These are phyloP conservation scores for Pasiphila rectangulata DNA, from an alignment of 2,888 invertebrate genomes.

Conservation along the genomic window DNA sequence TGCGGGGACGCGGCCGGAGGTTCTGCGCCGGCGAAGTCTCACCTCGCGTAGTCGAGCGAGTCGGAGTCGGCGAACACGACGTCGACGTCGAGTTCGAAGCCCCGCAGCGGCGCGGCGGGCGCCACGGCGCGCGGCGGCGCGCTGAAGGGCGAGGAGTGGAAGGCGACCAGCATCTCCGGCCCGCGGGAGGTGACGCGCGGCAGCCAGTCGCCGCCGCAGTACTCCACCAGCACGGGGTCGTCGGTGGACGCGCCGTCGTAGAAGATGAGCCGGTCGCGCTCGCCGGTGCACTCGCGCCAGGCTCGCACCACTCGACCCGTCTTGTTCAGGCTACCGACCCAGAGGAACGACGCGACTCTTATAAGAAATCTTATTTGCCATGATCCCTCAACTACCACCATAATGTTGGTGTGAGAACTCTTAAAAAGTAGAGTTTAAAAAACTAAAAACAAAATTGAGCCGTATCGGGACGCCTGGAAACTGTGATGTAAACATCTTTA, in stretches of 20 bases:
- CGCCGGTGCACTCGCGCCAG: conserved; percentile 91
- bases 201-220: conserved; percentile 93
- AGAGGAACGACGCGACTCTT: not conserved
- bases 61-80: conserved; percentile 94
- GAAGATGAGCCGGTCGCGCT: conserved; percentile 91
- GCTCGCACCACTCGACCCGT: conserved; percentile 87
- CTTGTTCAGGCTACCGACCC: conserved; percentile 80
- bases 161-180: conserved; percentile 92
- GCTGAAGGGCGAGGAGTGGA: conserved; percentile 91
- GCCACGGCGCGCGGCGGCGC: conserved; percentile 84
- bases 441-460: too few relatives aligned
- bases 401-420: too few relatives aligned
- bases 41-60: conserved; percentile 89
- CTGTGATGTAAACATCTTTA: too few relatives aligned
- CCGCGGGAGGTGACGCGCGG: conserved; percentile 87
- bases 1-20: conserved; percentile 65
- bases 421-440: too few relatives aligned
- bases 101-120: conserved; percentile 85
- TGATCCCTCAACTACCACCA: too few relatives aligned
- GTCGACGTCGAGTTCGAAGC: conserved; percentile 91
- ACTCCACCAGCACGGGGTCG: conserved; percentile 91
- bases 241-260: conserved; percentile 92
- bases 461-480: too few relatives aligned
- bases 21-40: conserved; percentile 59
- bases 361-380: too few relatives aligned